Conservation (phyloP, 2,113 vertebrate species). For the Conger conger region DNA sequence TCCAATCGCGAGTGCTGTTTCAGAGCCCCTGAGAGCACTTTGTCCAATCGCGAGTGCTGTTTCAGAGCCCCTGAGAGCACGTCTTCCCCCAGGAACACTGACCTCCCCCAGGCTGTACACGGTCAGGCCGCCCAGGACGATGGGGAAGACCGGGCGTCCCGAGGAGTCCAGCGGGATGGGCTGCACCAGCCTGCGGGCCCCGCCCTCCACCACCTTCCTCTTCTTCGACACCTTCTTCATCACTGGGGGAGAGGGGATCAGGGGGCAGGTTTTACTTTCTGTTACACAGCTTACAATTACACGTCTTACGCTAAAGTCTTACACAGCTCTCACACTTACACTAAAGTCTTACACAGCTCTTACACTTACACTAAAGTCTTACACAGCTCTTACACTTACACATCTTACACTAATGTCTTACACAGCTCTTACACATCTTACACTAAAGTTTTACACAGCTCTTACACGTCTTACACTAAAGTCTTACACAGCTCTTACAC, state of each 20-base stretch:
- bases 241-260: conserved; percentile 54
- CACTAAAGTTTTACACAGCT: too few species aligned
- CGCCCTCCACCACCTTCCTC: conserved; percentile 74
- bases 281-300: neutral
- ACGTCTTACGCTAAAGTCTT: neutral
- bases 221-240: conserved; percentile 82
- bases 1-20: neutral
- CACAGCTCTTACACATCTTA: too few species aligned
- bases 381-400: too few species aligned
- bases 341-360: too few species aligned
- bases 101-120: conserved; percentile 90
- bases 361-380: too few species aligned
- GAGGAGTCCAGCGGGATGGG: conserved; percentile 83
- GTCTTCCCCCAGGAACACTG: conserved; percentile 34
- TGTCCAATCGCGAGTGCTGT: neutral
- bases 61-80: neutral
- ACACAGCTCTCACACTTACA: too few species aligned
- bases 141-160: conserved; percentile 84
- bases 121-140: conserved; percentile 80
- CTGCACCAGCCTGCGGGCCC: conserved; percentile 77
- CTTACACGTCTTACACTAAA: too few species aligned
- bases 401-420: too few species aligned
- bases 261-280: neutral
- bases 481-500: too few species aligned
- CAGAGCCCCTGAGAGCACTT: neutral